phyloP scores from a whole-genome alignment of 2,888 invertebrate species.

The Spialia ferax region DNA sequence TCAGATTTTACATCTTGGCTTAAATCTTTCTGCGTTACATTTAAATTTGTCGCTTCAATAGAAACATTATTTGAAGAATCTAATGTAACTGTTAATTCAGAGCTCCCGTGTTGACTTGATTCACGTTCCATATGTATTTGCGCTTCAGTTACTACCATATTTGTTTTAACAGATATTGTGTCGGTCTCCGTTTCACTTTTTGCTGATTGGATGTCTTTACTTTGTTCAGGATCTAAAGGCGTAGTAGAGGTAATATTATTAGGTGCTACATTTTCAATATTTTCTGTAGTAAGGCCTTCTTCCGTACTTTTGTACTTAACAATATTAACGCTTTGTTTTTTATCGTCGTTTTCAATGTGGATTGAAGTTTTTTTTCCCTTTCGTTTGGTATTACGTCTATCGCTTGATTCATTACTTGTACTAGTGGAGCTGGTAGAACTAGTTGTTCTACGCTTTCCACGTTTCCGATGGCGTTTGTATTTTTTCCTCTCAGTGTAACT shows the following conservation, averaged over 20 bases:
- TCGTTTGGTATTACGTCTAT: constrained; percentile 72
- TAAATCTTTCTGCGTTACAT: constrained; percentile 68
- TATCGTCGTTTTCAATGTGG: constrained; percentile 74
- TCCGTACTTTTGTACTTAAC: constrained; percentile 72
- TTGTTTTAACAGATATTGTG: constrained; percentile 78
- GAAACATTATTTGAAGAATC: constrained; percentile 80
- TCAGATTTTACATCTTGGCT: constrained; percentile 55
- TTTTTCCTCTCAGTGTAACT: constrained; percentile 70
- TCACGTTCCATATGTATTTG: constrained; percentile 83
- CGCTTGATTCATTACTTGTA: constrained; percentile 73
- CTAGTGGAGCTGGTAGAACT: constrained; percentile 76
- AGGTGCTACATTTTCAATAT: constrained; percentile 51
- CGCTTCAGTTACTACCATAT: constrained; percentile 83
- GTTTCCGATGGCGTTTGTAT: constrained; percentile 75
- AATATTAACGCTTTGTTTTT: constrained; percentile 80
- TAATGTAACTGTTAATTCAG: constrained; percentile 76
- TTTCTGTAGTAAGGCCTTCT: constrained; percentile 41
- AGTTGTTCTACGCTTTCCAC: constrained; percentile 70
- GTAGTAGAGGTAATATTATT: constrained; percentile 44
- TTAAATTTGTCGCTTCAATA: constrained; percentile 74
- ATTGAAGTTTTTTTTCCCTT: constrained; percentile 82
- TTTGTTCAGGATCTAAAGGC: constrained; percentile 46
- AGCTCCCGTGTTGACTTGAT: constrained; percentile 72
- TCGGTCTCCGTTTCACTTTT: constrained; percentile 81
- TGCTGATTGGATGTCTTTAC: constrained; percentile 56